A percentile compares a stretch with the other conserved stretches of the same genome.
Conservation (phyloP, 2,797 vertebrate species). For the Sus cebifrons region DNA sequence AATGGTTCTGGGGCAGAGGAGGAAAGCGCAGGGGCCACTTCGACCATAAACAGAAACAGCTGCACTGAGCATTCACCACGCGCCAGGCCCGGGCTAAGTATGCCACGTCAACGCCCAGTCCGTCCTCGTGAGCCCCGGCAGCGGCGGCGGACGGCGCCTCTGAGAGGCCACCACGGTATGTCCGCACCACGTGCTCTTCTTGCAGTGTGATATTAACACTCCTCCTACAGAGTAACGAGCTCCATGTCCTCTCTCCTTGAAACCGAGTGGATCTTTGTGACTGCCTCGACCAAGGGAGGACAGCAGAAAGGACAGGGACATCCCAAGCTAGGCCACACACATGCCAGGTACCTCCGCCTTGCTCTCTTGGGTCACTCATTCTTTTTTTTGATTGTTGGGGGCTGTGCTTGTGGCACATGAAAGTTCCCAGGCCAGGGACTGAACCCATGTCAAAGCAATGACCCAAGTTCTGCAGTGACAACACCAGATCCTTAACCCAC, state of each 20-base stretch:
- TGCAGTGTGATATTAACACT: neutral
- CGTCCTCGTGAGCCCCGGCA: neutral
- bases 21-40: slow-evolving; percentile 11
- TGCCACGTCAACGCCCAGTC: neutral
- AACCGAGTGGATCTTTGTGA: neutral
- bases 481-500: too few relatives aligned
- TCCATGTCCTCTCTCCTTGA: neutral
- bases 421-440: too few relatives aligned
- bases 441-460: too few relatives aligned
- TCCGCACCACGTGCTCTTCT: neutral
- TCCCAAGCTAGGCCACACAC: neutral
- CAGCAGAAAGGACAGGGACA: neutral
- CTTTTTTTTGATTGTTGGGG: neutral
- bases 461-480: too few relatives aligned
- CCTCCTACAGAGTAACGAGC: neutral
- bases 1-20: neutral
- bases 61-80: neutral
- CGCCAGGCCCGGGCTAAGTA: neutral
- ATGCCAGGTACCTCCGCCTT: neutral
- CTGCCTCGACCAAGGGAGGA: neutral
- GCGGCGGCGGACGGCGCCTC: neutral
- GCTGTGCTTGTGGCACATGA: too few relatives aligned
- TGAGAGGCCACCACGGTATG: neutral
- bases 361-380: neutral
- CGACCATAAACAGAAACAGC: neutral